phyloP scores from a whole-genome alignment of 2,888 invertebrate genomes.

The Eumerus sabulonum region DNA sequence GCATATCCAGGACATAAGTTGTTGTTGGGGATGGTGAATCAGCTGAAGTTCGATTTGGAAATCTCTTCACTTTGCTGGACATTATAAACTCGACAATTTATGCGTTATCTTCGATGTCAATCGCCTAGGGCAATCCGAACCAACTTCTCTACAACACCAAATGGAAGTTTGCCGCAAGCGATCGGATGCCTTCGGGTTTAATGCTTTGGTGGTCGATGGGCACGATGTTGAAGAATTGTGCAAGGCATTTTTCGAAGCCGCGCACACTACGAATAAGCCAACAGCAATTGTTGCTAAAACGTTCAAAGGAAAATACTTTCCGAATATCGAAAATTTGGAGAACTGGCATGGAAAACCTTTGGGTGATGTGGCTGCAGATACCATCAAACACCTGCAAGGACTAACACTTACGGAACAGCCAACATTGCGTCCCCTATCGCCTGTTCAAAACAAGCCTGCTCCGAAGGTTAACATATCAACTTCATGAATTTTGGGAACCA shows the following conservation, averaged over 20 bases:
- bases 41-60: constrained; percentile 99
- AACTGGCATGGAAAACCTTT: constrained; percentile 99
- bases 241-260: constrained; percentile 92
- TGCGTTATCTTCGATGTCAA: constrained; percentile 98
- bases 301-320: constrained; percentile 94
- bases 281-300: constrained; percentile 98
- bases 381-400: constrained; percentile 84
- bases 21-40: constrained; percentile 98
- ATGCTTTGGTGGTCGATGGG: constrained; percentile 96
- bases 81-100: constrained; percentile 97
- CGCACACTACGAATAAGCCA: constrained; percentile 87
- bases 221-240: constrained; percentile 95
- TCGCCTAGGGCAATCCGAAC: constrained; percentile 97
- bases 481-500: no score
- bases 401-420: constrained; percentile 76
- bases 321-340: constrained; percentile 93
- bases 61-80: constrained; percentile 95
- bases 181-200: constrained; percentile 93
- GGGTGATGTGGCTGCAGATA: constrained; percentile 87
- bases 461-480: constrained; percentile 87
- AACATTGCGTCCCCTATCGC: constrained; percentile 82
- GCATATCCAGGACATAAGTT: constrained; percentile 89
- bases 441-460: constrained; percentile 83
- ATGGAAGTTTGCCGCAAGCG: constrained; percentile 90
- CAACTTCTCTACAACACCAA: constrained; percentile 95